A percentile compares a stretch with the other conserved stretches of the same genome.
These are phyloP conservation scores for Fratercula arctica DNA, from an alignment of 2,797 vertebrate genomes.

Conservation along the genomic window DNA sequence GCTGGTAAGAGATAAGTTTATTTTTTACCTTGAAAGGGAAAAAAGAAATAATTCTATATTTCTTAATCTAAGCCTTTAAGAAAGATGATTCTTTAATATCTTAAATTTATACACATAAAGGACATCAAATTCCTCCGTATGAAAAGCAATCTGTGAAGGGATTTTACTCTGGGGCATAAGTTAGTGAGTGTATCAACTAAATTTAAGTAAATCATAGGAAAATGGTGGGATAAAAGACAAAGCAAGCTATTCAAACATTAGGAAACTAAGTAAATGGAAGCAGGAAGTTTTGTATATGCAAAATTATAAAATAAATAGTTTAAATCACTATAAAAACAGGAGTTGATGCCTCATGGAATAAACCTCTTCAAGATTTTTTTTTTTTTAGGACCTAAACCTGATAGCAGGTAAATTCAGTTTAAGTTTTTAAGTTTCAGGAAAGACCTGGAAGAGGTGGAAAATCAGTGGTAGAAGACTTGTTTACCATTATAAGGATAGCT, in stretches of 20 bases:
- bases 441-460: background rate
- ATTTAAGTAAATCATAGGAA: background rate
- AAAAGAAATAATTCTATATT: background rate
- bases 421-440: background rate
- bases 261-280: background rate
- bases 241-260: background rate
- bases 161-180: background rate
- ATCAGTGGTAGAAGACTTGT: background rate
- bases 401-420: background rate
- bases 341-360: background rate
- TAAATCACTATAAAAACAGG: background rate
- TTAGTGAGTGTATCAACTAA: background rate
- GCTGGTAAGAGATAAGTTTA: slow-evolving; percentile 31
- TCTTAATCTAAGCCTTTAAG: background rate
- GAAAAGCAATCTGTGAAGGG: background rate
- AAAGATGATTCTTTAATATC: background rate
- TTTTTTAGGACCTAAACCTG: background rate
- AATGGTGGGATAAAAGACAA: background rate
- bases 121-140: background rate
- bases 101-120: background rate
- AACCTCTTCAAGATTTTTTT: background rate
- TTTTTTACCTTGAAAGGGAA: slow-evolving; percentile 35
- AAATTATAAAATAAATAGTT: background rate
- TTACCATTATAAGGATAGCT: background rate
- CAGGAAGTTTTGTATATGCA: background rate